Evolutionary conservation across 2,797 vertebrate species (phyloP), one percentile per base, ranked within the genome.

Genomic region (Diplodus puntazzo): DNA sequence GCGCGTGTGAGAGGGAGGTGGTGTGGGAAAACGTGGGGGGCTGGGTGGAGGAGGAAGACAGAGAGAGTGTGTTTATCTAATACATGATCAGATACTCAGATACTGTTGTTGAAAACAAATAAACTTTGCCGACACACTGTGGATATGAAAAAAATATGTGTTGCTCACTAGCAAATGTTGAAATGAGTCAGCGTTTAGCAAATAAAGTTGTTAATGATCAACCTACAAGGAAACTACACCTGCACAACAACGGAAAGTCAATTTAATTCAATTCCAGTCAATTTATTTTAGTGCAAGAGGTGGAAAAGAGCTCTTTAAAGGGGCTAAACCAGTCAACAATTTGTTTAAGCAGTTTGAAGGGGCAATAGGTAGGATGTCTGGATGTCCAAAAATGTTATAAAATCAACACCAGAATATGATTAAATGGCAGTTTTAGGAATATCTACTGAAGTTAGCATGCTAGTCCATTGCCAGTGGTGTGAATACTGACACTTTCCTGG

Each of bases 131-230:
- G 8, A 39, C 27, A 48, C 11, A 75, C 30, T 61, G 50, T 45
- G 27, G 17, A 39, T 58, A 25, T 55, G n/a, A 69, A 81, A 66
- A 58, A 81, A 66, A 58, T 43, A 0, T 63, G 57, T 54, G 16
- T 50, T n/a, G 34, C 7, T 34, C 39, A 39, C 8, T 10, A 39
- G 39, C 39, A 39, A 39, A 39, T 39, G 10, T 53, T 23, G 42
- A 83, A 83, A 62, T 78, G 30, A 77, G 42, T 72, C 74, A 90
- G 43, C 58, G 67, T 82, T 75, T 4, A 61, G 25, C 21, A 83
- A 81, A 82, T 68, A 14, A 58, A 58, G 12, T 54, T 53, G 84
- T 93, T 90, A 94, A 94, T 92, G 58, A 92, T 94, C 72, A 92
- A 93, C 87, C 69, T 34, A 86, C 25, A 55, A 84, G 81, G 82